phyloP scores from a whole-genome alignment of 2,888 invertebrate genomes.

The Prosopocoilus inquinatus region DNA sequence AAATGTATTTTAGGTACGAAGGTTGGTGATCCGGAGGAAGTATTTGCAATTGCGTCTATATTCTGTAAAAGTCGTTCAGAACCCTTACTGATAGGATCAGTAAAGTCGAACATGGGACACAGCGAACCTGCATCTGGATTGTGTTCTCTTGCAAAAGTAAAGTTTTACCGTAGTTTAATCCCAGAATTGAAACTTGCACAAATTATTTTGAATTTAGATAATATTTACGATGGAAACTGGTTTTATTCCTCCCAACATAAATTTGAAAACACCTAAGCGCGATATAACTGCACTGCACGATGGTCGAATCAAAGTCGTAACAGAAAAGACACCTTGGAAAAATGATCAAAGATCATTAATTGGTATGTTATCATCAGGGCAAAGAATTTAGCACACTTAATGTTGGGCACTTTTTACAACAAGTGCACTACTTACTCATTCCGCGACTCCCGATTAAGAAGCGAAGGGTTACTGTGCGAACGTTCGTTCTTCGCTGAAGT shows the following conservation, averaged over 20 bases:
- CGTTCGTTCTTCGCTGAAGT: no score
- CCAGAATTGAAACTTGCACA: background rate
- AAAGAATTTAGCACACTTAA: no score
- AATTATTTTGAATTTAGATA: constrained; percentile 41
- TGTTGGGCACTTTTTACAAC: no score
- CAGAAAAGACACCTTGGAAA: constrained; percentile 64
- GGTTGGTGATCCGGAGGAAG: constrained; percentile 91
- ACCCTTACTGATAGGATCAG: constrained; percentile 82
- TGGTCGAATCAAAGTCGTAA: constrained; percentile 69
- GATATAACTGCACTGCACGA: constrained; percentile 62
- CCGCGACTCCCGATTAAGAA: no score
- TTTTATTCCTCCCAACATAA: constrained; percentile 80
- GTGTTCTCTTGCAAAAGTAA: constrained; percentile 76
- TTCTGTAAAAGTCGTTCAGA: constrained; percentile 71
- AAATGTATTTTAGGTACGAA: constrained; percentile 56
- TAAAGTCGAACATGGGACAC: constrained; percentile 94
- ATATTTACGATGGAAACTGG: constrained; percentile 71
- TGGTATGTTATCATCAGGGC: no score
- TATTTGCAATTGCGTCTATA: constrained; percentile 76
- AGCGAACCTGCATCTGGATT: constrained; percentile 83
- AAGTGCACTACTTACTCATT: no score
- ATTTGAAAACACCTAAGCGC: constrained; percentile 57
- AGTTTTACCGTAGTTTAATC: background rate
- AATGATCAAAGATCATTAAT: constrained; percentile 68
- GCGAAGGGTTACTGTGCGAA: no score